Evolutionary conservation across 2,888 invertebrate genomes (phyloP), one percentile per base, ranked within the genome.

Genomic region (Apotomis capreana): DNA sequence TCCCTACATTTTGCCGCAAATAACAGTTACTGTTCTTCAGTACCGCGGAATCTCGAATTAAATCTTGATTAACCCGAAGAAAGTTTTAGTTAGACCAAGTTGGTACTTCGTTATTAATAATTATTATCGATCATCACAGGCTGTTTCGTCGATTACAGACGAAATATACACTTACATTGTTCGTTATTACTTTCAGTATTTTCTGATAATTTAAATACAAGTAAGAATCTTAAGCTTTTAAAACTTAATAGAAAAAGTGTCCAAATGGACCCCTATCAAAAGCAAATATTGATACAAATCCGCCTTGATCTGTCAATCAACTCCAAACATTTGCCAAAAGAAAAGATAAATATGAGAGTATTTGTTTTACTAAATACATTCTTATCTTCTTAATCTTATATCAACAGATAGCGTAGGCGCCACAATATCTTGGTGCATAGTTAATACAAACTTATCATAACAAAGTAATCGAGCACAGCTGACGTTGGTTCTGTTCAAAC

Each of bases 391-490:
- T 57, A 67, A 71, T 67, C 61, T 71, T 61, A 36, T 52, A 60
- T 46, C 63, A 63, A 72, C 62, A 68, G 68, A 74, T 75, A 77
- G 49, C 60, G 55, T 54, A 49, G 74, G 75, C 69, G 70, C 61
- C 68, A 52, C 75, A 74, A 74, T 68, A 75, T 63, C 63, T 76
- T 76, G 60, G 60, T 71, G 49, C 67, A 71, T 67, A 36, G 49
- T 61, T 40, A 60, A 70, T 60, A 77, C 72, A 65, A 73, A 69
- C 75, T 77, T 76, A 78, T 76, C 76, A 74, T 74, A 74, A 74
- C 74, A 77, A 74, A 68, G 70, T 77, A 78, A 80, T 79, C 77
- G 74, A 59, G 55, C 76, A 75, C 78, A 79, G 78, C 78, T 81
- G 78, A 78, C 75, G 72, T 62, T 74, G 54, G 13, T 0, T 4